Evolutionary conservation across 1,140 invertebrate species (phyloP), one percentile per base, ranked within the genome.

Genomic region (Trichonephila clavipes): DNA sequence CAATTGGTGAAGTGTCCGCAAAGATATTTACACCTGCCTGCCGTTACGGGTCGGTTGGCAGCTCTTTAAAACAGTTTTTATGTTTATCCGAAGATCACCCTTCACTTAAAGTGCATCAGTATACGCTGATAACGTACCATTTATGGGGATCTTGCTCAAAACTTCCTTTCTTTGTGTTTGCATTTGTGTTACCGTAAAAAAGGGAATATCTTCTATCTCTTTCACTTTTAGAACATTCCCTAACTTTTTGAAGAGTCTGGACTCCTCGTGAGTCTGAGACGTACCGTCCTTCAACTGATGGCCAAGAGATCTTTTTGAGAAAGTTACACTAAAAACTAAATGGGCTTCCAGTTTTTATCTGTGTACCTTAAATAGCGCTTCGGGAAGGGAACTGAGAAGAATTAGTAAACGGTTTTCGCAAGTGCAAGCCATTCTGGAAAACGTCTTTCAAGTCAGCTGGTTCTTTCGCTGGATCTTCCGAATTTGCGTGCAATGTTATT

Each of bases 161-260:
- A 64, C 24, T 83, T 51, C 82, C 21, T 21, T 24, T 28, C 44
- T 21, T n/a, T 21, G 16, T 64, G 59, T 64, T 64, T 40, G 16
- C 64, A 40, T 66, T 77, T 59, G 7, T 44, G 7, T 44, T 88
- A 16, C 66, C 66, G 12, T 40, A 12, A 44, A n/a, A 21, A 1
- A 44, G n/a, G 64, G n/a, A 89, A 58, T 28, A 3, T 34, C 61
- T 90, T 82, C 51, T 64, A 24, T n/a, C 62, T 88, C 62, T 44
- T 90, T 81, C 89, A 61, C 7, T 90, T 90, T 90, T 62, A 14
- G 24, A n/a, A 90, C 69, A 44, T 40, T 62, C 89, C 89, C 89
- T 62, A 18, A 62, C 51, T 66, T 72, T 89, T 44, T 90, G 89
- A 82, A 90, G 89, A 82, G 77, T 82, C 89, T 82, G 51, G 51